A percentile compares a stretch with the other conserved stretches of the same genome.
Evolutionary conservation across 2,113 vertebrate genomes (phyloP).

Genomic region (Heterochromis multidens): DNA sequence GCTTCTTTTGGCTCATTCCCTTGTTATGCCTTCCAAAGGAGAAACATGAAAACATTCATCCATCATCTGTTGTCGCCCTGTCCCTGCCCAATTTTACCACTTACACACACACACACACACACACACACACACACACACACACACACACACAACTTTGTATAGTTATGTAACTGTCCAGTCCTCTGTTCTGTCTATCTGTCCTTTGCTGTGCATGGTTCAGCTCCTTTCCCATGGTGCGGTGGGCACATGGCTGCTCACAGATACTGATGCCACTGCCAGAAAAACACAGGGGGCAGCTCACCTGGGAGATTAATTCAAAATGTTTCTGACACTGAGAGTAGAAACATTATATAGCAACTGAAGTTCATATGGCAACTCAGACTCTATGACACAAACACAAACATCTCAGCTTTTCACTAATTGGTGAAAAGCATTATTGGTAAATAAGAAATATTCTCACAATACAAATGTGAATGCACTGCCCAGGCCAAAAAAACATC

Average conservation of each 20-base stretch:
- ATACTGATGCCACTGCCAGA: slow-evolving; percentile 22
- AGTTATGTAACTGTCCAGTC: slow-evolving; percentile 1
- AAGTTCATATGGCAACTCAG: slow-evolving; percentile 64
- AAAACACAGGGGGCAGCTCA: slow-evolving; percentile 16
- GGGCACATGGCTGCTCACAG: slow-evolving; percentile 44
- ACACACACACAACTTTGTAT: neutral
- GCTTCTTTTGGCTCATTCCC: slow-evolving; percentile 12
- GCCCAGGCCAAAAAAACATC: neutral
- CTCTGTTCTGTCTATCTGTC: slow-evolving; percentile 31
- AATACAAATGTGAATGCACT: neutral
- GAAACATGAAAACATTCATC: slow-evolving; percentile 25
- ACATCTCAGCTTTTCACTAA: neutral
- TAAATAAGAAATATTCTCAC: neutral
- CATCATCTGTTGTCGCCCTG: neutral
- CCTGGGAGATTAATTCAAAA: slow-evolving; percentile 27
- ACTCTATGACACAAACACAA: neutral
- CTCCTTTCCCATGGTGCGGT: slow-evolving; percentile 37
- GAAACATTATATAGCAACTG: slow-evolving; percentile 43
- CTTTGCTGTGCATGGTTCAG: slow-evolving; percentile 54
- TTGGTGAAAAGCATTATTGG: neutral
- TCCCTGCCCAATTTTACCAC: neutral
- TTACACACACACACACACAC: neutral
- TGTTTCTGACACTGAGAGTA: slow-evolving; percentile 2
- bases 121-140: neutral
- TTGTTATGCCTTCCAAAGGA: neutral